phyloP scores from a whole-genome alignment of 2,113 vertebrate genomes.

The Oreochromis tanganicae region DNA sequence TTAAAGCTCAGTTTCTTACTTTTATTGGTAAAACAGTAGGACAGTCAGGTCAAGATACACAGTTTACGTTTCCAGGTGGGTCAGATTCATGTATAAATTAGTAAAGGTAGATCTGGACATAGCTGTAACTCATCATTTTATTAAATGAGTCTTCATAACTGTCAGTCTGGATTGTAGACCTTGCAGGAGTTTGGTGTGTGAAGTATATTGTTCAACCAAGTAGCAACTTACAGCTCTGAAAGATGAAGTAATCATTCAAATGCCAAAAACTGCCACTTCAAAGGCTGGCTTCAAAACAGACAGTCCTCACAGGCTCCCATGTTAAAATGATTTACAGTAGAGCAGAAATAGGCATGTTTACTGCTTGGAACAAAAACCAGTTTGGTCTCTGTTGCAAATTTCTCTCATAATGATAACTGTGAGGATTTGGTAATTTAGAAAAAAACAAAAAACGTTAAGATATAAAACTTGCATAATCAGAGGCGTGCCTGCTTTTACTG shows the following conservation, averaged over 20 bases:
- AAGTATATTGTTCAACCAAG: not conserved
- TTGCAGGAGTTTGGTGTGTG: not conserved
- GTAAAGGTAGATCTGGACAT: not conserved
- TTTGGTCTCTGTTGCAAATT: not conserved
- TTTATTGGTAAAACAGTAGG: not conserved
- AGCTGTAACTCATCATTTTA: not conserved
- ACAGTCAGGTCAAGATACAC: not conserved
- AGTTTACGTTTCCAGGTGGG: not conserved
- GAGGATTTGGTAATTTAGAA: not conserved
- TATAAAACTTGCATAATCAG: not conserved
- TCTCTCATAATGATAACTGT: not conserved
- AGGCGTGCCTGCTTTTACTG: not conserved
- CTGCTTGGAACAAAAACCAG: not conserved
- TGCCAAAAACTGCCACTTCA: not conserved
- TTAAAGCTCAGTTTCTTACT: not conserved
- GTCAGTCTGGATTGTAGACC: not conserved
- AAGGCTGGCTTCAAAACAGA: not conserved
- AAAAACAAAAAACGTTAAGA: accelerated
- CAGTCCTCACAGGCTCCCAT: not conserved
- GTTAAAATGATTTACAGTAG: not conserved
- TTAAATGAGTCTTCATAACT: not conserved
- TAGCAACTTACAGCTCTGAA: not conserved
- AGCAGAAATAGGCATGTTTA: not conserved
- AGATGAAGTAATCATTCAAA: not conserved
- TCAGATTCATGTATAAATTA: not conserved